Conservation (phyloP, 2,113 vertebrate genomes). For the Henicopernis longicauda region DNA sequence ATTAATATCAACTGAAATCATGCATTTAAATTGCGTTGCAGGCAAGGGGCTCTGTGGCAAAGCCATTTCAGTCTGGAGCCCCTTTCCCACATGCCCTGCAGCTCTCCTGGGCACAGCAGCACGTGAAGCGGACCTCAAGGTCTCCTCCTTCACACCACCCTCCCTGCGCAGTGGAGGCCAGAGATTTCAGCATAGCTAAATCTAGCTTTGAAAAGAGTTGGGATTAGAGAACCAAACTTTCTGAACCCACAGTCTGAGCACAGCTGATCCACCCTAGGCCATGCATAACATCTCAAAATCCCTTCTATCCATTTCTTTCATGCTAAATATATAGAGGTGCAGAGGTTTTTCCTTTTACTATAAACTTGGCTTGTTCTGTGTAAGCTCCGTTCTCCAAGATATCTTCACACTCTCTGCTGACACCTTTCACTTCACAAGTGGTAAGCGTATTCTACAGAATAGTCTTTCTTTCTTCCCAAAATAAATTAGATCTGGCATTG, state of each 20-base stretch:
- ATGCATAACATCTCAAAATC: neutral
- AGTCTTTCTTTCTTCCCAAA: neutral
- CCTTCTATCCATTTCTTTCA: neutral
- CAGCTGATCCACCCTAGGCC: neutral
- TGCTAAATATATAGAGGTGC: neutral
- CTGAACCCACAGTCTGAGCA: neutral
- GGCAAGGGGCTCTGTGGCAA: neutral
- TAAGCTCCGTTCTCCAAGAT: neutral
- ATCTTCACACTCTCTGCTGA: neutral
- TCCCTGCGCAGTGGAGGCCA: fast-evolving
- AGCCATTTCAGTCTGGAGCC: neutral
- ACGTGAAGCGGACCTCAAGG: fast-evolving
- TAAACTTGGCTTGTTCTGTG: neutral
- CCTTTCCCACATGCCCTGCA: neutral
- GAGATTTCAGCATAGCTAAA: neutral
- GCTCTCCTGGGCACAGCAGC: neutral
- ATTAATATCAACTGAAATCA: neutral
- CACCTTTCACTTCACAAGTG: neutral
- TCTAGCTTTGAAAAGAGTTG: neutral
- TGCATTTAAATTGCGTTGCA: neutral
- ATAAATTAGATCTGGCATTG: neutral
- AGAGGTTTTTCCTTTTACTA: neutral
- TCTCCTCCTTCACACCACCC: neutral
- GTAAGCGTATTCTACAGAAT: neutral
- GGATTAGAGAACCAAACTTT: neutral